Conservation (phyloP, 1,140 invertebrate genomes). For the Zeugodacus cucurbitae region DNA sequence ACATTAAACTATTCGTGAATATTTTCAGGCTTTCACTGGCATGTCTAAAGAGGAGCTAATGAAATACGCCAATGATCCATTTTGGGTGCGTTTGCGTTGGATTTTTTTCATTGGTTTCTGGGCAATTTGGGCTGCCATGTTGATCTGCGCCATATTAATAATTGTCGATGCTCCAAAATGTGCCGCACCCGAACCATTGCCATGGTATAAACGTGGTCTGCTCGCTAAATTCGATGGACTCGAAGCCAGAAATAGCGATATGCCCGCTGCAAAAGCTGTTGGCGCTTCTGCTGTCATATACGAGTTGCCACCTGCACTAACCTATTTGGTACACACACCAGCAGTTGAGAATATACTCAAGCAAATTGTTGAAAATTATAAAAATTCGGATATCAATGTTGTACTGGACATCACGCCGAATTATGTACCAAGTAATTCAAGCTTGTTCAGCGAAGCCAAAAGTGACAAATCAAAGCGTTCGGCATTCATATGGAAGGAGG, state of each 20-base stretch:
- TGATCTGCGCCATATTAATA: constrained; percentile 84
- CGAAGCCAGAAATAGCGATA: constrained; percentile 45
- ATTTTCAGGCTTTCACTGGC: constrained; percentile 75
- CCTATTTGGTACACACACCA: constrained; percentile 54
- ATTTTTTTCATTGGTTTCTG: constrained; percentile 87
- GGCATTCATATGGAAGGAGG: constrained; percentile 56
- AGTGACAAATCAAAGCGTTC: constrained; percentile 57
- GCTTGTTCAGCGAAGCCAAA: constrained; percentile 55
- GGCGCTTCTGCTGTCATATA: constrained; percentile 60
- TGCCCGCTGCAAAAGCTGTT: constrained; percentile 49
- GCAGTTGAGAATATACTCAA: constrained; percentile 57
- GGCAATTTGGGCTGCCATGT: constrained; percentile 86
- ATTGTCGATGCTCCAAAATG: constrained; percentile 88
- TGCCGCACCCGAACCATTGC: constrained; percentile 72
- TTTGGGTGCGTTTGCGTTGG: constrained; percentile 89
- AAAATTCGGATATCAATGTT: constrained; percentile 50
- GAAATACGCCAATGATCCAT: constrained; percentile 92
- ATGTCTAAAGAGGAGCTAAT: constrained; percentile 92
- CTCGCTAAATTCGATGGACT: constrained; percentile 54
- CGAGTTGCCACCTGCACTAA: constrained; percentile 54
- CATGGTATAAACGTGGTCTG: constrained; percentile 70
- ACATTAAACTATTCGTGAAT: background rate
- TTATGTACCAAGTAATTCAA: constrained; percentile 66
- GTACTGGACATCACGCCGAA: constrained; percentile 70
- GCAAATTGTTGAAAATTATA: constrained; percentile 52